These are phyloP conservation scores for Odontamblyopus rebecca DNA, from an alignment of 2,797 vertebrate species.

Conservation along the genomic window DNA sequence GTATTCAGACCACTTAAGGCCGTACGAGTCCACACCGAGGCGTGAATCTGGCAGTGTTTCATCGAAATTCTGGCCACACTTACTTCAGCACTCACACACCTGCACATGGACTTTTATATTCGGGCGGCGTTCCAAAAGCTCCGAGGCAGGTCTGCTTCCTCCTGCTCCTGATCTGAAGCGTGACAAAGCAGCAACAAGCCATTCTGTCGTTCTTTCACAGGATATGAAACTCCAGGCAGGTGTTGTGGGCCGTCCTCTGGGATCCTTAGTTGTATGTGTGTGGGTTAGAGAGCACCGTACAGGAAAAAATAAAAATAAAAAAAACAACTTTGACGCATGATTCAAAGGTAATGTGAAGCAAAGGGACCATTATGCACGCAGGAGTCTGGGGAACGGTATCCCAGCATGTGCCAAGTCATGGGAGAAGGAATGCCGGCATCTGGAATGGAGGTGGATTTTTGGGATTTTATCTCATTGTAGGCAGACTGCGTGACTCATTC, in stretches of 20 bases:
- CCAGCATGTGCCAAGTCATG: slow-evolving; percentile 48
- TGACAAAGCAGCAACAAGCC: slow-evolving; percentile 54
- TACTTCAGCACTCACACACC: slow-evolving; percentile 26
- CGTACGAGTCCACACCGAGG: background rate
- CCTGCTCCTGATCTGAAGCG: slow-evolving; percentile 44
- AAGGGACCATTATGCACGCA: slow-evolving; percentile 40
- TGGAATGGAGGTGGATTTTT: slow-evolving; percentile 21
- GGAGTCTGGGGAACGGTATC: slow-evolving; percentile 33
- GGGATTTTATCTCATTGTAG: slow-evolving; percentile 33
- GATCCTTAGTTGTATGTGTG: slow-evolving; percentile 20
- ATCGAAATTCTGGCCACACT: slow-evolving; percentile 33
- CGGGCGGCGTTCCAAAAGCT: slow-evolving; percentile 40
- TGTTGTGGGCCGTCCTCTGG: slow-evolving; percentile 40
- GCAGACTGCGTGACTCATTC: slow-evolving; percentile 45
- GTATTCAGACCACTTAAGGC: slow-evolving; percentile 15
- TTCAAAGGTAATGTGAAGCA: slow-evolving; percentile 55
- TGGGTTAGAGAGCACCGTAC: slow-evolving; percentile 15
- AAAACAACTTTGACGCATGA: slow-evolving; percentile 38
- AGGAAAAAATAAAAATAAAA: slow-evolving; percentile 12
- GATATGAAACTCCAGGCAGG: slow-evolving; percentile 58
- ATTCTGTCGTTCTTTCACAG: slow-evolving; percentile 42
- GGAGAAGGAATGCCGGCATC: slow-evolving; percentile 36
- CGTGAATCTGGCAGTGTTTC: slow-evolving; percentile 27
- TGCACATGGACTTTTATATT: slow-evolving; percentile 35
- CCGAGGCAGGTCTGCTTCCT: slow-evolving; percentile 42